phyloP scores from a whole-genome alignment of 1,140 invertebrate genomes.

The Thalassaphorura encarpata region DNA sequence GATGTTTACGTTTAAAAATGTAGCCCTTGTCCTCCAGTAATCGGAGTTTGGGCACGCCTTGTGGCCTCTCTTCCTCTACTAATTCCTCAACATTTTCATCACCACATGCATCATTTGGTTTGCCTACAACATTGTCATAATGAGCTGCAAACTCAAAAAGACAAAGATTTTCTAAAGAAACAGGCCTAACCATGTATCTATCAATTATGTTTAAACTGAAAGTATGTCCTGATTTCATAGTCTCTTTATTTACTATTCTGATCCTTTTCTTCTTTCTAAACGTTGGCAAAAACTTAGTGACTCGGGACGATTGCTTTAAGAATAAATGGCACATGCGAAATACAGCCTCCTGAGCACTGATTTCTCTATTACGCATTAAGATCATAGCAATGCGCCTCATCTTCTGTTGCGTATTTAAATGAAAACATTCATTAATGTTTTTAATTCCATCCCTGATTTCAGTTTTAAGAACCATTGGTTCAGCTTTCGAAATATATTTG shows the following conservation, averaged over 20 bases:
- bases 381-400: neutral
- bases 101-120: neutral
- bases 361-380: constrained; percentile 11
- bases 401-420: neutral
- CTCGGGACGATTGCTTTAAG: neutral
- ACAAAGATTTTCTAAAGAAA: constrained; percentile 11
- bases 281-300: neutral
- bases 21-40: neutral
- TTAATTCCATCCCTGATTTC: constrained; percentile 33
- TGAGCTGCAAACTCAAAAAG: neutral
- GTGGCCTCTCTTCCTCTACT: neutral
- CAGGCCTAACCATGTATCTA: constrained; percentile 4
- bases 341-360: constrained; percentile 17
- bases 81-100: neutral
- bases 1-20: neutral
- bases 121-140: neutral
- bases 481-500: constrained; percentile 38
- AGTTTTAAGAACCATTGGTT: constrained; percentile 33
- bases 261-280: neutral
- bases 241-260: neutral
- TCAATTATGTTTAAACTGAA: constrained; percentile 2
- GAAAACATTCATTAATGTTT: constrained; percentile 30
- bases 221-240: neutral
- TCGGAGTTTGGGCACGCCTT: neutral
- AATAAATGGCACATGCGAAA: constrained; percentile 15